phyloP scores from a whole-genome alignment of 2,888 invertebrate genomes.

The Nowickia ferox region DNA sequence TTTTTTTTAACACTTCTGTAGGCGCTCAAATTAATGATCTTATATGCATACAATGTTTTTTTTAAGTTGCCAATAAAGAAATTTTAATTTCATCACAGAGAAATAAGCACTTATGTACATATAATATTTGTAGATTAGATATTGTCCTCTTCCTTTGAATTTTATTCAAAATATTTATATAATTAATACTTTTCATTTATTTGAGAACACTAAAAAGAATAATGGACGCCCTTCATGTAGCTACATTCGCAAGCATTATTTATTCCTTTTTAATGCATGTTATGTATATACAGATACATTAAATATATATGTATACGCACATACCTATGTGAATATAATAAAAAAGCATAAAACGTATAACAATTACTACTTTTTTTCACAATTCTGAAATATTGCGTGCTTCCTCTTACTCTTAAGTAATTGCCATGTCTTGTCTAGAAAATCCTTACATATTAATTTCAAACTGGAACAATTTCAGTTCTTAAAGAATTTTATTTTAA shows the following conservation, averaged over 20 bases:
- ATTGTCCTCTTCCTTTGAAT: background rate
- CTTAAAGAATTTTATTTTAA: slow-evolving; percentile 15
- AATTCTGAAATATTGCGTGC: slow-evolving; percentile 67
- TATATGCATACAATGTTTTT: slow-evolving; percentile 12
- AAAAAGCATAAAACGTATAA: slow-evolving; percentile 48
- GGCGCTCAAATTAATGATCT: slow-evolving; percentile 38
- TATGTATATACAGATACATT: slow-evolving; percentile 13
- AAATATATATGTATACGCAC: background rate
- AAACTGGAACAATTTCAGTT: background rate
- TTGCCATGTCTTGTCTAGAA: slow-evolving; percentile 48
- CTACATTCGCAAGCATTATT: slow-evolving; percentile 45
- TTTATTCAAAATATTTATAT: slow-evolving; percentile 29
- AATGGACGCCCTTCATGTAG: slow-evolving; percentile 54
- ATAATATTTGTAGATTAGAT: background rate
- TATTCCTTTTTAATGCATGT: slow-evolving; percentile 22
- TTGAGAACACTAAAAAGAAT: slow-evolving; percentile 46
- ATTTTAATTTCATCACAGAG: slow-evolving; percentile 37
- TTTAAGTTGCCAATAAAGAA: slow-evolving; percentile 21
- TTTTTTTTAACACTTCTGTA: slow-evolving; percentile 36
- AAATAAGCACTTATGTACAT: slow-evolving; percentile 14
- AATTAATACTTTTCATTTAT: slow-evolving; percentile 32
- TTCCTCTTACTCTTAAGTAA: slow-evolving; percentile 70
- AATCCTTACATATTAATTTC: slow-evolving; percentile 26
- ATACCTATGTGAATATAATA: slow-evolving; percentile 5
- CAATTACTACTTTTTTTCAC: slow-evolving; percentile 69